Evolutionary conservation across 23 tunicate species (phyloP).

Genomic region (Oikopleura albicans): DNA sequence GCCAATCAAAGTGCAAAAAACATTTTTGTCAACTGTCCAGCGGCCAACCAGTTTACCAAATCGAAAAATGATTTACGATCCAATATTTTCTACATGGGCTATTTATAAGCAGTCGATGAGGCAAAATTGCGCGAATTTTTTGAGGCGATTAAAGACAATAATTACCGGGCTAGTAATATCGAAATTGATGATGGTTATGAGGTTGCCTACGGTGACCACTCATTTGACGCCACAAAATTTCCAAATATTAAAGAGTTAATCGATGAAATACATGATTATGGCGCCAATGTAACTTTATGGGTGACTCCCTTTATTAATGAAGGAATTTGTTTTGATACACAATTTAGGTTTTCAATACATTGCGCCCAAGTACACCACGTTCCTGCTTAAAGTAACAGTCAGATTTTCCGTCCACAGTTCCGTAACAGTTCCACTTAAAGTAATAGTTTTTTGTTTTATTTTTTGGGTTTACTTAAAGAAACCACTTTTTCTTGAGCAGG

Average conservation of each 20-base stretch:
- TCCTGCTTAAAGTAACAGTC: too few species aligned
- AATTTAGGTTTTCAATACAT: too few species aligned
- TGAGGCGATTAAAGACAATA: conserved; percentile 25
- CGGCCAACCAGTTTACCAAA: conserved; percentile 40
- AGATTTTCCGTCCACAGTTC: too few species aligned
- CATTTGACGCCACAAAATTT: conserved; percentile 51
- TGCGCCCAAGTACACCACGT: too few species aligned
- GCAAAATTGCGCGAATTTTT: conserved; percentile 26
- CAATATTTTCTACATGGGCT: conserved; percentile 84
- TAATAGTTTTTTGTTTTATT: too few species aligned
- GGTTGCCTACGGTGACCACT: conserved; percentile 41
- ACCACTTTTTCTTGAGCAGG: too few species aligned
- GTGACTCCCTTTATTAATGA: conserved; percentile 69
- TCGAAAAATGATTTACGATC: conserved; percentile 40
- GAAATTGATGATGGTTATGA: conserved; percentile 82
- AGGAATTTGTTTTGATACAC: too few species aligned
- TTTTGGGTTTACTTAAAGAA: too few species aligned
- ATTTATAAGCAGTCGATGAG: conserved; percentile 18
- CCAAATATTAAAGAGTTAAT: conserved; percentile 38
- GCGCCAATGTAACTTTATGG: conserved; percentile 57
- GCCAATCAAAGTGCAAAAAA: not conserved
- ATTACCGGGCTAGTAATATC: conserved; percentile 37
- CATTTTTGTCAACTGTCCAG: not conserved
- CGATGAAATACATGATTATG: conserved; percentile 29
- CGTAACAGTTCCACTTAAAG: too few species aligned